Evolutionary conservation across 2,113 vertebrate species (phyloP), one percentile per base, ranked within the genome.

Genomic region (Xiphorhynchus elegans): DNA sequence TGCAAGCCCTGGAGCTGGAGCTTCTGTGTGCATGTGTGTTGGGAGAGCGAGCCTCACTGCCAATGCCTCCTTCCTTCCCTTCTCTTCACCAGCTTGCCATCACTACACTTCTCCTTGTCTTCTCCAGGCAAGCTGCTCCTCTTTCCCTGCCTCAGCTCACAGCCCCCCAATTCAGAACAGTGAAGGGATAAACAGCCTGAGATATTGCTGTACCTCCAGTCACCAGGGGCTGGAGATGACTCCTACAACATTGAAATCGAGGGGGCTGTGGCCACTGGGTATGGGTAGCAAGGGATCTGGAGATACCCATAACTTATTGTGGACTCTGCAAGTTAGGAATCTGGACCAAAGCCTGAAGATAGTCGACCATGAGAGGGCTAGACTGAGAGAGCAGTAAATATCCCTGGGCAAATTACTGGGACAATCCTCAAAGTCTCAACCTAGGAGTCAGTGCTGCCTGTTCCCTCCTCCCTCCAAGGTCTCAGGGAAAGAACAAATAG

Each of bases 211-310:
- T 63, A 58, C 53, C 26, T 59, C 23, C 62, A 62, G 44, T 9
- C 63, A 80, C 20, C 15, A 21, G 6, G 5, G 28, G 20, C 47
- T 74, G 33, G 6, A 40, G 12, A 33, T 11, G 29, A 89, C 39
- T 21, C 60, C 19, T 4, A 42, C 8, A 56, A 52, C 1, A 12
- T 20, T 26, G 35, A 60, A 82, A 83, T 24, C 0, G 0, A 68
- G 24, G 10, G 7, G 17, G 6, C n/a, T 56, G 24, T 10, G 24
- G 35, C 55, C 52, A 82, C 9, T 2, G 23, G 17, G 7, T 37
- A 23, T 1, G 6, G 58, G 15, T 72, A 63, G 35, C 33, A 42
- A 72, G 15, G 17, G 20, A 80, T 58, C 18, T 23, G 35, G 18
- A 26, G 5, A 12, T 16, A 37, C 64, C 53, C 42, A 10, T 26